A percentile compares a stretch with the other conserved stretches of the same genome.
These are phyloP conservation scores for Thamnophis elegans DNA, from an alignment of 2,797 vertebrate species.

Conservation along the genomic window DNA sequence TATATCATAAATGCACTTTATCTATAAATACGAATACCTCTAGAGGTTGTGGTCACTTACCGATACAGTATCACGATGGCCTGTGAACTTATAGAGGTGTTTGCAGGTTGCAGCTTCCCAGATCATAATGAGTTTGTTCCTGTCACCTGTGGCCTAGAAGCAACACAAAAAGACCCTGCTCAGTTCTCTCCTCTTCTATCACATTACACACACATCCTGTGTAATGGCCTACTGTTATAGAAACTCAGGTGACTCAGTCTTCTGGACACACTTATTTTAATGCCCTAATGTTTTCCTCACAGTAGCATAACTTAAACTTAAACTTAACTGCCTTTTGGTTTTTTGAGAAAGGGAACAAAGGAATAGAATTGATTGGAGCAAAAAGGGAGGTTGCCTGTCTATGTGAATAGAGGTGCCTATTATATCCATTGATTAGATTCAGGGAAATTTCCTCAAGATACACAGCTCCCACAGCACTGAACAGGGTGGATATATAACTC, in stretches of 20 bases:
- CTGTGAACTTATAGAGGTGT: constrained; percentile 87
- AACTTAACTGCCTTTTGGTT: neutral
- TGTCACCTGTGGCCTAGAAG: constrained; percentile 88
- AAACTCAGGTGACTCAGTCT: neutral
- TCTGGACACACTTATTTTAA: neutral
- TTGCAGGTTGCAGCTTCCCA: constrained; percentile 88
- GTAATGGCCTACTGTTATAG: neutral
- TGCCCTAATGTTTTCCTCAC: neutral
- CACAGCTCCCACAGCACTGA: neutral
- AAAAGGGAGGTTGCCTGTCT: neutral
- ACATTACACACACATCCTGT: neutral
- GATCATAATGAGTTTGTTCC: constrained; percentile 91
- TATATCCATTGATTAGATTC: neutral
- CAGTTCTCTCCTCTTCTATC: neutral
- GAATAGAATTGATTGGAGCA: neutral
- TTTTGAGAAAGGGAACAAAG: neutral
- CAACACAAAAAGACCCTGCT: neutral
- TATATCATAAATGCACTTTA: neutral
- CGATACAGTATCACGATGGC: constrained; percentile 88
- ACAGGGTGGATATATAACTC: neutral
- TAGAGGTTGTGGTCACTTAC: constrained; percentile 68
- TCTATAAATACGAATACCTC: neutral
- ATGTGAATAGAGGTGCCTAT: neutral
- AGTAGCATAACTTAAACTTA: neutral
- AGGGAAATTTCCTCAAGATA: neutral